A percentile compares a stretch with the other conserved stretches of the same genome.
Conservation (phyloP, 2,888 invertebrate species). For the Biston betularia region DNA sequence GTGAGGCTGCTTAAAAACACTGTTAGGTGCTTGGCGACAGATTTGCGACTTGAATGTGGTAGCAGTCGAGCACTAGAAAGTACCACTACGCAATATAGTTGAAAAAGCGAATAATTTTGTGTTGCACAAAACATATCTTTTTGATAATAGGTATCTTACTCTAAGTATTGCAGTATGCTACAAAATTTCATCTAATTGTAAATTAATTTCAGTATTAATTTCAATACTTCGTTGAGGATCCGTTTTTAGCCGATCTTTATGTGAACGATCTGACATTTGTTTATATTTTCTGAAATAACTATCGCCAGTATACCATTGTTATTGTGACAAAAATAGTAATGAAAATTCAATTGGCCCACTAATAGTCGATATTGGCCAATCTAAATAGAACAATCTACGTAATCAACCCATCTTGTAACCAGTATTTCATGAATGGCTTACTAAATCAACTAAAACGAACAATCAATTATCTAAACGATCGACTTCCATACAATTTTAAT, state of each 20-base stretch:
- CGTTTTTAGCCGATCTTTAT: too few relatives aligned
- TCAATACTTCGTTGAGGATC: too few relatives aligned
- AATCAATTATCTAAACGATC: constrained; percentile 2
- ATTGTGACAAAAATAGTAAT: not conserved
- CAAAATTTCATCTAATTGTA: too few relatives aligned
- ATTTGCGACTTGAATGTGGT: too few relatives aligned
- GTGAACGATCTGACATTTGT: too few relatives aligned
- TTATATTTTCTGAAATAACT: not conserved
- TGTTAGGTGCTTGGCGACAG: too few relatives aligned
- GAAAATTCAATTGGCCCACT: not conserved
- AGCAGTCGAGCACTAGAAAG: too few relatives aligned
- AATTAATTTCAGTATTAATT: too few relatives aligned
- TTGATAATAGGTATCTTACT: too few relatives aligned
- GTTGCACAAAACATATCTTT: not conserved
- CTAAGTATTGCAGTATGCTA: too few relatives aligned
- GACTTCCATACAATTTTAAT: constrained; percentile 34
- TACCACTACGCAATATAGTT: not conserved
- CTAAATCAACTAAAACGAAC: not conserved
- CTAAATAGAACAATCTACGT: not conserved
- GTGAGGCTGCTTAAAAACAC: too few relatives aligned
- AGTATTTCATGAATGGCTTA: too few relatives aligned
- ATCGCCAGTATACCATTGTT: not conserved
- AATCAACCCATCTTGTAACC: not conserved
- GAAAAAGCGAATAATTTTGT: not conserved
- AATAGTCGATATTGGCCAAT: not conserved